Evolutionary conservation across 1,140 invertebrate genomes (phyloP).

Genomic region (Prorops nasuta): DNA sequence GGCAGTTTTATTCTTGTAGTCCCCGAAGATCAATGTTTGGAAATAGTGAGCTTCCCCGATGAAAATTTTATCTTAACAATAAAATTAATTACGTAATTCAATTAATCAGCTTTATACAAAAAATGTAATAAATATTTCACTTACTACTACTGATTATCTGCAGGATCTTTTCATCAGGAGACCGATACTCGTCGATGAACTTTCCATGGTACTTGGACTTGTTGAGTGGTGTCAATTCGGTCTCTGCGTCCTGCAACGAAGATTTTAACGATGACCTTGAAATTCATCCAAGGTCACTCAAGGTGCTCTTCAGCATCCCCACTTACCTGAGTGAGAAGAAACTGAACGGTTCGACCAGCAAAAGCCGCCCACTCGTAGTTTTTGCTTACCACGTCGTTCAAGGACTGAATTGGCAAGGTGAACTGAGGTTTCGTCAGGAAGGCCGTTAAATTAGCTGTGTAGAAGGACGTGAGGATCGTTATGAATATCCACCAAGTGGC

Average conservation of each 20-base stretch:
- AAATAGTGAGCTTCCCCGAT: constrained; percentile 67
- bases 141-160: constrained; percentile 22
- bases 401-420: constrained; percentile 70
- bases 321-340: constrained; percentile 63
- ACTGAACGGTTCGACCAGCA: constrained; percentile 67
- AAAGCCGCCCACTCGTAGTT: constrained; percentile 68
- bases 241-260: constrained; percentile 10
- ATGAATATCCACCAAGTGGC: constrained; percentile 92
- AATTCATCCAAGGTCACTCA: not conserved
- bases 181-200: constrained; percentile 13
- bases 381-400: constrained; percentile 68
- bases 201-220: constrained; percentile 9
- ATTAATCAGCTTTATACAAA: not conserved
- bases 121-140: constrained; percentile 5
- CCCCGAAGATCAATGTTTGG: constrained; percentile 65
- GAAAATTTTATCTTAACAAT: constrained; percentile 58
- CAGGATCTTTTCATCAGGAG: constrained; percentile 22
- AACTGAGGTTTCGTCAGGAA: constrained; percentile 83
- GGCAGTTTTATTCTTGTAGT: constrained; percentile 66
- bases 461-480: constrained; percentile 84
- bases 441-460: constrained; percentile 87
- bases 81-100: not conserved
- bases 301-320: too few relatives aligned
- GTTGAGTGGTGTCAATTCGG: constrained; percentile 13
- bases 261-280: too few relatives aligned